Percentiles rank a stretch among this genome's conserved stretches.
Evolutionary conservation across 2,113 vertebrate genomes (phyloP).

Genomic region (Paradisaea rubra): DNA sequence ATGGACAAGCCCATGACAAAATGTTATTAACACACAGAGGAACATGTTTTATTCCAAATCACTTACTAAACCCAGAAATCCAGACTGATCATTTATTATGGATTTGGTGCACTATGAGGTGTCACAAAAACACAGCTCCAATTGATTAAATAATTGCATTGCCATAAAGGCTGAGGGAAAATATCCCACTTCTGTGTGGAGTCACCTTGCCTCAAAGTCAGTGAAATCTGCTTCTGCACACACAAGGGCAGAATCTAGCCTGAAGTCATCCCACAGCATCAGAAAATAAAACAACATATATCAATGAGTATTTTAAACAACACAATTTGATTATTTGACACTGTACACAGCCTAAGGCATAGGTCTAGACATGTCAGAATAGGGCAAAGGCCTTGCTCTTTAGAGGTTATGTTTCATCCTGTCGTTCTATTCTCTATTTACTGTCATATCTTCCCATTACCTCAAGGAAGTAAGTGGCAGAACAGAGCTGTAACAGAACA

Average conservation of each 20-base stretch:
- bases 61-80: neutral
- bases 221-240: neutral
- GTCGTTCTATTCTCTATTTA: neutral
- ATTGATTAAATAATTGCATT: conserved; percentile 50
- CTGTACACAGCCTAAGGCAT: neutral
- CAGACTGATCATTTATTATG: conserved; percentile 14
- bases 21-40: neutral
- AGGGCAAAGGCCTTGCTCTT: neutral
- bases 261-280: neutral
- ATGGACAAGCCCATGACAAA: neutral
- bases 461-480: neutral
- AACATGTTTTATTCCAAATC: neutral
- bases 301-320: conserved; percentile 33
- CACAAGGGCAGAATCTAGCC: neutral
- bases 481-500: neutral
- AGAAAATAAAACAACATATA: conserved; percentile 26
- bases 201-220: conserved; percentile 46
- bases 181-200: neutral
- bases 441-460: neutral
- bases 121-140: neutral
- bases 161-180: neutral
- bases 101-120: neutral
- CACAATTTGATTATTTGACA: conserved; percentile 7
- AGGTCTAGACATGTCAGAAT: neutral
- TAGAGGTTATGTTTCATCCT: neutral